Conservation (phyloP, 2,888 invertebrate genomes). For the Melanostoma scalare region DNA sequence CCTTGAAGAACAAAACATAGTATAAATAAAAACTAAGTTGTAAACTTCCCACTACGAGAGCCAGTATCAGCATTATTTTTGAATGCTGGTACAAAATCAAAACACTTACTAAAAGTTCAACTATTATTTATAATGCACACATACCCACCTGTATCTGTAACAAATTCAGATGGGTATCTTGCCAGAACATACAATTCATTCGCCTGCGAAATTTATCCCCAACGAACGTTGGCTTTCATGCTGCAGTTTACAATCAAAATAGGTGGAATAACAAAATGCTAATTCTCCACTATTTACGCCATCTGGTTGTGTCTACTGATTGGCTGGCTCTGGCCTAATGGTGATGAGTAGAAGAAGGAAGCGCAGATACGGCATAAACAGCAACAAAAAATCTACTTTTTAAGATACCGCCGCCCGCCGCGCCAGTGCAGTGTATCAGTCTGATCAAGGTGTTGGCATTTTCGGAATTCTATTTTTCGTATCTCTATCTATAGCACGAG, state of each 20-base stretch:
- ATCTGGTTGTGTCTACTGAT: slow-evolving; percentile 70
- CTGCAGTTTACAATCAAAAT: slow-evolving; percentile 60
- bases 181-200: slow-evolving; percentile 41
- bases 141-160: slow-evolving; percentile 38
- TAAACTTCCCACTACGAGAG: no score
- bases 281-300: slow-evolving; percentile 70
- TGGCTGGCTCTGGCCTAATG: slow-evolving; percentile 30
- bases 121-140: slow-evolving; percentile 45
- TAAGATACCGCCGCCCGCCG: slow-evolving; percentile 35
- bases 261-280: slow-evolving; percentile 66
- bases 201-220: slow-evolving; percentile 35
- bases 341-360: slow-evolving; percentile 12
- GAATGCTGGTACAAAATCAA: slow-evolving; percentile 18
- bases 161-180: slow-evolving; percentile 56
- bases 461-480: slow-evolving; percentile 68
- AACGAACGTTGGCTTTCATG: slow-evolving; percentile 18
- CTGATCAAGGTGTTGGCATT: slow-evolving; percentile 72
- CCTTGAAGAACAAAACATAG: no score
- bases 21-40: no score
- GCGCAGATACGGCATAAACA: slow-evolving; percentile 5
- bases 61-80: slow-evolving; percentile 1
- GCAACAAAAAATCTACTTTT: slow-evolving; percentile 46
- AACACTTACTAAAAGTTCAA: slow-evolving; percentile 43
- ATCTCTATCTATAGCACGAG: slow-evolving; percentile 68
- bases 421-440: slow-evolving; percentile 34